phyloP scores from a whole-genome alignment of 2,113 vertebrate genomes.

The Chrysemys picta region DNA sequence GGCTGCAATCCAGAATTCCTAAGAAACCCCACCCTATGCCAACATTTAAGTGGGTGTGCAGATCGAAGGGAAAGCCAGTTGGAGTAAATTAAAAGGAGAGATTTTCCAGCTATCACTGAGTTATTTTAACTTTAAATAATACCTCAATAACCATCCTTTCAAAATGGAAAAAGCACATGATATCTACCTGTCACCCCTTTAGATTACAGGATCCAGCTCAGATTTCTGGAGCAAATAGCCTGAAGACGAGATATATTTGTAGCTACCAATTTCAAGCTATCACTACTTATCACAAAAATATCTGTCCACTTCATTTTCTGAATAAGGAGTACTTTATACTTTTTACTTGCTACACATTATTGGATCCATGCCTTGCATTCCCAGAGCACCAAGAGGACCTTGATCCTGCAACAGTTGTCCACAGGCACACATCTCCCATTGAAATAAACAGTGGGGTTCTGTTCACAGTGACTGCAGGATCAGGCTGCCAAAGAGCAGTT shows the following conservation, averaged over 20 bases:
- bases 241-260: neutral
- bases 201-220: neutral
- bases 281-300: neutral
- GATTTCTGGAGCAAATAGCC: neutral
- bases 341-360: neutral
- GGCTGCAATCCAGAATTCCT: neutral
- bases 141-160: constrained; percentile 1
- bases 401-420: neutral
- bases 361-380: neutral
- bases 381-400: neutral
- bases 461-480: neutral
- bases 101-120: neutral
- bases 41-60: neutral
- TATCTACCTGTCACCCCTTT: neutral
- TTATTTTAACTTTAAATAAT: constrained; percentile 25
- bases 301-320: neutral
- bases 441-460: neutral
- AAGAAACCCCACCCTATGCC: neutral
- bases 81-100: neutral
- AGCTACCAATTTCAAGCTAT: neutral
- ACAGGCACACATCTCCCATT: neutral
- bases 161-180: constrained; percentile 29
- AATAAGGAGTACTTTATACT: neutral
- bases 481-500: neutral
- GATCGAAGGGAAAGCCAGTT: neutral